Evolutionary conservation across 2,797 vertebrate species (phyloP).

Genomic region (Pangasius djambal): DNA sequence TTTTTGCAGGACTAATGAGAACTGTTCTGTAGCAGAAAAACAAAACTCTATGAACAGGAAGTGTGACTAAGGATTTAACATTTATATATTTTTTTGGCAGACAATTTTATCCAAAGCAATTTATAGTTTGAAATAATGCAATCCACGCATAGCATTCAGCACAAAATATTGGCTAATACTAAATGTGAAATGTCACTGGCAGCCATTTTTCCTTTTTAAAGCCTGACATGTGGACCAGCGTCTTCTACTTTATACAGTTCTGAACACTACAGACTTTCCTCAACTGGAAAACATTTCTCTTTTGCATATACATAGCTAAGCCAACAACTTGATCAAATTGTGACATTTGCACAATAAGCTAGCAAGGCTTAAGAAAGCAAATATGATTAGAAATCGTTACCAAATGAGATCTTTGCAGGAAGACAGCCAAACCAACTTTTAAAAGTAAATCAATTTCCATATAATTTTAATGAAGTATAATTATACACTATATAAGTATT

Average conservation of each 20-base stretch:
- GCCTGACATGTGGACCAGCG: neutral
- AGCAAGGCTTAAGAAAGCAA: neutral
- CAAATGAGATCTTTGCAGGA: neutral
- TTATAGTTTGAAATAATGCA: neutral
- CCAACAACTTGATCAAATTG: neutral
- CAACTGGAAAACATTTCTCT: neutral
- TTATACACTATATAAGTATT: no score
- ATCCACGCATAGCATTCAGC: neutral
- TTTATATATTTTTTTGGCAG: neutral
- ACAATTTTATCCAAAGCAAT: neutral
- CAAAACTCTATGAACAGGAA: neutral
- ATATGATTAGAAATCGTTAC: neutral
- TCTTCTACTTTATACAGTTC: neutral
- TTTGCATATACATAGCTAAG: neutral
- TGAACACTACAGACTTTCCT: neutral
- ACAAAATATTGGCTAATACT: neutral
- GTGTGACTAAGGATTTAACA: neutral
- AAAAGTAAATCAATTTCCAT: neutral
- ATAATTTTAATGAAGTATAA: neutral
- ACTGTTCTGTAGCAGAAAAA: neutral
- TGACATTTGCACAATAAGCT: neutral
- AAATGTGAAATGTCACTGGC: neutral
- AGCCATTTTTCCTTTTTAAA: neutral
- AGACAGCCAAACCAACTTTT: neutral
- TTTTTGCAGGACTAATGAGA: neutral